Percentiles rank a stretch among this genome's conserved stretches.
Conservation (phyloP, 2,888 invertebrate genomes). For the Lamproptera curius region DNA sequence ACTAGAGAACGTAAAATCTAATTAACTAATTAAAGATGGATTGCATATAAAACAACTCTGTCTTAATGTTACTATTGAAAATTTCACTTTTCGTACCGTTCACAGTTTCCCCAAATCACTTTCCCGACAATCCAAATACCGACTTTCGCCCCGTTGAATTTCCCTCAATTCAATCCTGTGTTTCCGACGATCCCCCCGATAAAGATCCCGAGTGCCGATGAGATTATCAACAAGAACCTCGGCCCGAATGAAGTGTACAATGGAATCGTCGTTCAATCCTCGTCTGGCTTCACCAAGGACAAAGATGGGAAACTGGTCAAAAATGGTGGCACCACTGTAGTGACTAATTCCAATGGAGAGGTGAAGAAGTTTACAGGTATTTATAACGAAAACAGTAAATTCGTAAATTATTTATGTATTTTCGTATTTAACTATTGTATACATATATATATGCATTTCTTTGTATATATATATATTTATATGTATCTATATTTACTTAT, state of each 20-base stretch:
- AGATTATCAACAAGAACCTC: conserved; percentile 33
- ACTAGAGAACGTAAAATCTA: too few species aligned
- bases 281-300: conserved; percentile 25
- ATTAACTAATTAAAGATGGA: neutral
- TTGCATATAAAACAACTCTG: neutral
- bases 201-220: conserved; percentile 26
- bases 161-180: conserved; percentile 23
- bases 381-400: too few species aligned
- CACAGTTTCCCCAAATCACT: conserved; percentile 21
- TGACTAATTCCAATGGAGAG: conserved; percentile 37
- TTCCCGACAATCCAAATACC: conserved; percentile 21
- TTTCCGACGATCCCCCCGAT: conserved; percentile 22
- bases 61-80: neutral
- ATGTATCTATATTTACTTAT: too few species aligned
- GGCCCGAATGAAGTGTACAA: conserved; percentile 32
- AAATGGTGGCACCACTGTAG: conserved; percentile 33
- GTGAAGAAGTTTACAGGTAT: conserved; percentile 29
- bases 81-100: neutral
- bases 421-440: too few species aligned
- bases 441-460: too few species aligned
- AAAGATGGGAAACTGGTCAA: conserved; percentile 34
- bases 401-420: too few species aligned
- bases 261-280: conserved; percentile 32
- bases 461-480: too few species aligned
- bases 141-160: conserved; percentile 23